These are phyloP conservation scores for Cheilinus undulatus DNA, from an alignment of 2,113 vertebrate genomes.

Conservation along the genomic window DNA sequence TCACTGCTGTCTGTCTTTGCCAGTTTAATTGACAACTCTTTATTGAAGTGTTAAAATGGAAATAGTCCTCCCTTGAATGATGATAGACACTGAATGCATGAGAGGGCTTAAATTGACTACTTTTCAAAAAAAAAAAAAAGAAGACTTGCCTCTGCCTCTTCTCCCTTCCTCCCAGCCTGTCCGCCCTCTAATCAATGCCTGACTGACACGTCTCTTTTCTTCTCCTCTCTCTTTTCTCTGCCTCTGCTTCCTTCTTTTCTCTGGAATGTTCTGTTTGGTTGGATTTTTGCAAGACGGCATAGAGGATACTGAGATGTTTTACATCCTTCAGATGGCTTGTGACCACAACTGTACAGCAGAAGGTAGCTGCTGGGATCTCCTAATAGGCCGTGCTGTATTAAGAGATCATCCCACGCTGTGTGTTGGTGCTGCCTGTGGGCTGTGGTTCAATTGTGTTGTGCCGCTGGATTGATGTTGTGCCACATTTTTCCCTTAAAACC, in stretches of 20 bases:
- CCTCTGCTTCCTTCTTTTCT: conserved; percentile 73
- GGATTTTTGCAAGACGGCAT: conserved; percentile 93
- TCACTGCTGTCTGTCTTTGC: neutral
- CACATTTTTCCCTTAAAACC: conserved; percentile 38
- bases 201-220: conserved; percentile 79
- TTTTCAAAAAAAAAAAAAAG: conserved; percentile 17
- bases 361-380: conserved; percentile 98
- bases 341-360: conserved; percentile 99
- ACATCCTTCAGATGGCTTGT: conserved; percentile 99
- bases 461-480: conserved; percentile 50
- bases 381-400: conserved; percentile 86
- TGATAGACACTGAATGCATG: conserved; percentile 47
- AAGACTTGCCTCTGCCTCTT: conserved; percentile 31
- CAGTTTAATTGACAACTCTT: conserved; percentile 12
- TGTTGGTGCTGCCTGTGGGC: conserved; percentile 58
- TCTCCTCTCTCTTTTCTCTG: conserved; percentile 62
- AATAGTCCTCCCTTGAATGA: conserved; percentile 4
- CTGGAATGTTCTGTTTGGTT: conserved; percentile 81
- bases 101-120: conserved; percentile 44
- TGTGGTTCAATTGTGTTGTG: conserved; percentile 60
- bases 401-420: conserved; percentile 84
- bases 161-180: conserved; percentile 45
- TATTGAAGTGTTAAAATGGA: conserved; percentile 18
- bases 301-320: conserved; percentile 96
- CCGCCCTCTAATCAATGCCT: conserved; percentile 73